A percentile compares a stretch with the other conserved stretches of the same genome.
phyloP scores from a whole-genome alignment of 1,140 invertebrate genomes.

The Meloidogyne chitwoodi region DNA sequence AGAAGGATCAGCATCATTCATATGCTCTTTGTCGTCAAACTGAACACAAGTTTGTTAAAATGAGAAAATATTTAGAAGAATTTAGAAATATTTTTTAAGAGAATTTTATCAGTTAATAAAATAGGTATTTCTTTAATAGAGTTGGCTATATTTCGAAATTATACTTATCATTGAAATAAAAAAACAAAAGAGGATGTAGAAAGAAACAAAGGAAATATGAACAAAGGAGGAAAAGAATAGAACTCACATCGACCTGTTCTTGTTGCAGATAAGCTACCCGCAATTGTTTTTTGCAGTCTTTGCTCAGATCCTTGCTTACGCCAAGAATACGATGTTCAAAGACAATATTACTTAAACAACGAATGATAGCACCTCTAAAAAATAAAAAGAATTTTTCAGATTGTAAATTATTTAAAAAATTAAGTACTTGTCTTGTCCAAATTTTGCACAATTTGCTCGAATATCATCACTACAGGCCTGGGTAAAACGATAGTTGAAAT shows the following conservation, averaged over 20 bases:
- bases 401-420: not conserved
- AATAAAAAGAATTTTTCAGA: not conserved
- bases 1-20: slow-evolving; percentile 70
- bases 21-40: slow-evolving; percentile 59
- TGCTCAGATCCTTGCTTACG: slow-evolving; percentile 78
- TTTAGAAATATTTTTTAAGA: slow-evolving; percentile 6
- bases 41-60: slow-evolving; percentile 28
- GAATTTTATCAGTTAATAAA: not conserved
- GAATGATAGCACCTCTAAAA: slow-evolving; percentile 76
- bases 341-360: slow-evolving; percentile 76
- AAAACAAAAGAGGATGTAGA: not conserved
- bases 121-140: too few species aligned
- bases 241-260: slow-evolving; percentile 60
- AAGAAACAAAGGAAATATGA: slow-evolving; percentile 5
- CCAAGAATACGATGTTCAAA: slow-evolving; percentile 65
- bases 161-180: not conserved
- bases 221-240: slow-evolving; percentile 22
- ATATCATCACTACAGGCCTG: slow-evolving; percentile 82
- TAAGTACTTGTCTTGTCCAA: slow-evolving; percentile 58
- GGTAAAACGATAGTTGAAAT: slow-evolving; percentile 90
- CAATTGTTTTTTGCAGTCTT: slow-evolving; percentile 62
- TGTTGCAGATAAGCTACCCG: slow-evolving; percentile 57
- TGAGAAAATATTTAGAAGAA: not conserved
- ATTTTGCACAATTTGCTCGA: slow-evolving; percentile 69
- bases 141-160: too few species aligned